phyloP scores from a whole-genome alignment of 1,140 invertebrate genomes.

The Manduca sexta region DNA sequence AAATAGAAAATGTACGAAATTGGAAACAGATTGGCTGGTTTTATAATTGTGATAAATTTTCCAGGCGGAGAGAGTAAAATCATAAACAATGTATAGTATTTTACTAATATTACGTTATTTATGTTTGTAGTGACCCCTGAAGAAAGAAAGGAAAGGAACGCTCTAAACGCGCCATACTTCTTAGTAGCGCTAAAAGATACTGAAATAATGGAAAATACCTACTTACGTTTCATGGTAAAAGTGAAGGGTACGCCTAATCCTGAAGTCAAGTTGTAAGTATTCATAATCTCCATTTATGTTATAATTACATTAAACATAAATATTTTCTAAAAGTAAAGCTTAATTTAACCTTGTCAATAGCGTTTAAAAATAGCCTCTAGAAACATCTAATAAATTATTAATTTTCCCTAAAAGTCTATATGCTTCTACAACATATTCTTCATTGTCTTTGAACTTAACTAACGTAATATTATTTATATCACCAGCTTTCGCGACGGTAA shows the following conservation, averaged over 20 bases:
- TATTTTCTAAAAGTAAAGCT: no score
- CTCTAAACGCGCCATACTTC: conserved; percentile 85
- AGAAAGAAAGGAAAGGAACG: conserved; percentile 79
- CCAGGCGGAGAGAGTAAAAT: no score
- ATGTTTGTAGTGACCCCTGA: conserved; percentile 78
- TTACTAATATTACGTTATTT: neutral
- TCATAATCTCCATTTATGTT: neutral
- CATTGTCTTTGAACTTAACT: no score
- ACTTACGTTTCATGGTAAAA: conserved; percentile 91
- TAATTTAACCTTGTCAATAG: no score
- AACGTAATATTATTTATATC: neutral
- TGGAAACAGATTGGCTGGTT: no score
- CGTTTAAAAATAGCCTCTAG: no score
- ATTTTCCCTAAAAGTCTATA: no score
- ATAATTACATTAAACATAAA: neutral
- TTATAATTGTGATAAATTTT: neutral
- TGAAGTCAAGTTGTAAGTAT: conserved; percentile 87
- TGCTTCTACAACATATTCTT: no score
- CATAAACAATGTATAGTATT: neutral
- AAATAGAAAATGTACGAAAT: no score
- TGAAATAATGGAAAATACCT: conserved; percentile 89
- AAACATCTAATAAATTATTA: no score
- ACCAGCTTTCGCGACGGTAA: conserved; percentile 88
- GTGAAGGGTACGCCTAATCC: conserved; percentile 91
- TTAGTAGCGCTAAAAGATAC: conserved; percentile 88